These are phyloP conservation scores for Laspeyria flexula DNA, from an alignment of 2,888 invertebrate genomes.

Conservation along the genomic window DNA sequence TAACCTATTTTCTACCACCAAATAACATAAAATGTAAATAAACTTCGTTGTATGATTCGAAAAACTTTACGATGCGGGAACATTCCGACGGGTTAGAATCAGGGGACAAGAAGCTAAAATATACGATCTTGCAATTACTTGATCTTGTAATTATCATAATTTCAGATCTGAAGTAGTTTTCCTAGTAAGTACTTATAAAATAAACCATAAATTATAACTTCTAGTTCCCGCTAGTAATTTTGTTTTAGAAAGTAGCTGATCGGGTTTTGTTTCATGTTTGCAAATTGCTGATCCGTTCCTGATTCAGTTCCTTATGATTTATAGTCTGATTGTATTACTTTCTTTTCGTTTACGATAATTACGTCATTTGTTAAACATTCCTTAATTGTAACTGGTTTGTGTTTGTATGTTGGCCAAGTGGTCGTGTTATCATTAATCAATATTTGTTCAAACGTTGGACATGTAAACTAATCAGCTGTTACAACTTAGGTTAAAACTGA, in stretches of 20 bases:
- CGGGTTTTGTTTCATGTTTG: slow-evolving; percentile 33
- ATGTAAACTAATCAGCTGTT: too few relatives aligned
- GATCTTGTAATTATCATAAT: too few relatives aligned
- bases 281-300: slow-evolving; percentile 25
- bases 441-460: too few relatives aligned
- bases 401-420: neutral
- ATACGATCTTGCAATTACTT: too few relatives aligned
- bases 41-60: too few relatives aligned
- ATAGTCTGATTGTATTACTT: slow-evolving; percentile 38
- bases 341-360: slow-evolving; percentile 22
- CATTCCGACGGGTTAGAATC: too few relatives aligned
- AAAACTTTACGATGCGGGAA: too few relatives aligned
- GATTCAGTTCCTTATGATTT: slow-evolving; percentile 36
- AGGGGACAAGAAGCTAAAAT: too few relatives aligned
- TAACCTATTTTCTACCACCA: too few relatives aligned
- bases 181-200: neutral
- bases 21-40: too few relatives aligned
- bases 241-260: slow-evolving; percentile 16
- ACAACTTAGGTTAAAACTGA: too few relatives aligned
- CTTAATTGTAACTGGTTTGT: neutral
- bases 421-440: too few relatives aligned
- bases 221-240: slow-evolving; percentile 7
- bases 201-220: slow-evolving; percentile 3
- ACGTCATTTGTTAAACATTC: slow-evolving; percentile 3
- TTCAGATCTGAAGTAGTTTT: neutral